Base-by-base conservation (phyloP, 2,888 invertebrate species). In the Candidula unifasciata region DNA sequence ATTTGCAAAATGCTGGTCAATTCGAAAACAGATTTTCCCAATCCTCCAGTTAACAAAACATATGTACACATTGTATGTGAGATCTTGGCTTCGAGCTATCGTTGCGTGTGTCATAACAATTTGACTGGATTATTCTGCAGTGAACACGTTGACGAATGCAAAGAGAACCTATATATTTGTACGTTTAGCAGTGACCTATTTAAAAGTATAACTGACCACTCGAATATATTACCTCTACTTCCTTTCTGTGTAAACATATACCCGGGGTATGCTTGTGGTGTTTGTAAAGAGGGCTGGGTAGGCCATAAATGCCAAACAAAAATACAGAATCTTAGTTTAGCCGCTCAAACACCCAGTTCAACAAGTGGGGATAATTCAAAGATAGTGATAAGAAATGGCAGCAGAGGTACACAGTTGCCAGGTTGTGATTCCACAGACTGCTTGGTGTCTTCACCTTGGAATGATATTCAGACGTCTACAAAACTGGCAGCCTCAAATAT, bases 271-370 rank as follows among this genome's bases (percentile, higher is more conserved):
- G 2, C 2, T n/a, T 81, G 81, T 81, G 24, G 81, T 81, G 24
- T 71, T 10, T 81, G 81, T 81, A 24, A 24, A 13, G 71, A 30
- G 16, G 81, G 71, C 6, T 81, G 81, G 71, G 35, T 37, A n/a
- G 60, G 73, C 54, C 16, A 8, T 13, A 52, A n/a, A 10, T 81
- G 81, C 57, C 35, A 73, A 44, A 44, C 44, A 44, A 6, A 13
- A 44, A 44, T 44, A 10, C 13, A 44, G 6, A 44, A 44, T 44
- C 44, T 6, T 6, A 44, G 0, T 13, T 44, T 44, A 13, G 44
- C 13, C 44, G 6, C 44, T 44, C 8, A 44, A 10, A 1, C 13
- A 44, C 44, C 44, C 44, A 44, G 13, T 13, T 44, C 44, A 44
- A 44, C 44, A 44, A 44, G 13, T 44, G 44, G 13, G 13, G 44